phyloP scores from a whole-genome alignment of 2,888 invertebrate genomes.

The Fragum sueziense region DNA sequence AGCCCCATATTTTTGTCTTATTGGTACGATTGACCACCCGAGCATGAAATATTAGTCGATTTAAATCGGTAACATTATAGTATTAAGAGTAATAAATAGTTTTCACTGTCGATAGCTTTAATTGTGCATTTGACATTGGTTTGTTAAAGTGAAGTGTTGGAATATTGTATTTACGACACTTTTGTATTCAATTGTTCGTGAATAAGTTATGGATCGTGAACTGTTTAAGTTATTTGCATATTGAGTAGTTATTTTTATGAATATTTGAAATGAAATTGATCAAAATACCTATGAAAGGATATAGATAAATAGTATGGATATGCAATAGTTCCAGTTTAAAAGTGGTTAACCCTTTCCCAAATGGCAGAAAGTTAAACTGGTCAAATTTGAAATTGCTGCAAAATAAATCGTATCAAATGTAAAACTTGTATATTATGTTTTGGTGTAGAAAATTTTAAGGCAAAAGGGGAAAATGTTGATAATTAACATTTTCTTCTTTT shows the following conservation, averaged over 20 bases:
- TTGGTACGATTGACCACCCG: not conserved
- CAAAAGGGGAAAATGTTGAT: too few species aligned
- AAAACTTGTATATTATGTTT: too few species aligned
- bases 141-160: not conserved
- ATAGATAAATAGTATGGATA: too few species aligned
- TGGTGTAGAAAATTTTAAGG: too few species aligned
- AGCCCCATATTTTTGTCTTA: constrained; percentile 3
- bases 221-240: not conserved
- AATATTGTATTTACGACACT: not conserved
- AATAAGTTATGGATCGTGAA: not conserved
- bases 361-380: too few species aligned
- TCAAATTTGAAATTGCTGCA: not conserved
- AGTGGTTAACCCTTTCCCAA: not conserved
- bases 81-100: not conserved
- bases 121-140: not conserved
- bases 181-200: not conserved
- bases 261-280: too few species aligned
- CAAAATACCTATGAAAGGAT: too few species aligned
- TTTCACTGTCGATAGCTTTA: not conserved
- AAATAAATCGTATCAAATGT: too few species aligned
- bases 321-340: too few species aligned
- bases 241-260: not conserved
- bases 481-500: too few species aligned
- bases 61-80: not conserved
- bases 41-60: constrained; percentile 16